phyloP scores from a whole-genome alignment of 2,888 invertebrate species.

The Rhagonycha lutea region DNA sequence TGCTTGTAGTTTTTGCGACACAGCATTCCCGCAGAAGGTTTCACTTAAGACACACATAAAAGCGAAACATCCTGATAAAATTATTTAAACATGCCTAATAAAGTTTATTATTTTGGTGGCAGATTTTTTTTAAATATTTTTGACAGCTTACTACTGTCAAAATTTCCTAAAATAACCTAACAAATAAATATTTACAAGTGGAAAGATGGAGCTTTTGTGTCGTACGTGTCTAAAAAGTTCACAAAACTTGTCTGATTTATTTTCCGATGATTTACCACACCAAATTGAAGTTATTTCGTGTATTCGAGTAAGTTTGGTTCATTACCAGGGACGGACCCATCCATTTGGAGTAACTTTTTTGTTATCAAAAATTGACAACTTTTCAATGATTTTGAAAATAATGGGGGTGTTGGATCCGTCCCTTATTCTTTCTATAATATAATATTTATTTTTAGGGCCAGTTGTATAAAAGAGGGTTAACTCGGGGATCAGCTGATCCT shows the following conservation, averaged over 20 bases:
- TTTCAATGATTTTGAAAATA: no score
- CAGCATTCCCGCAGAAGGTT: conserved; percentile 22
- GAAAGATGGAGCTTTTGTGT: neutral
- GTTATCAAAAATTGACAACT: no score
- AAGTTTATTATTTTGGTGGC: no score
- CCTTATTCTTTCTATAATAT: no score
- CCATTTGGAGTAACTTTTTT: no score
- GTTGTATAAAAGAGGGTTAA: no score
- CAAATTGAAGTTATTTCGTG: neutral
- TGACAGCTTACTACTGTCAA: no score
- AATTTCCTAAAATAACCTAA: neutral
- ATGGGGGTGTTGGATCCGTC: neutral
- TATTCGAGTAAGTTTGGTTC: neutral
- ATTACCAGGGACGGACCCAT: neutral
- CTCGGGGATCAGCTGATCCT: no score
- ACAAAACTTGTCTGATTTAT: neutral
- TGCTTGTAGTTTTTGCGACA: conserved; percentile 14
- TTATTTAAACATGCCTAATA: neutral
- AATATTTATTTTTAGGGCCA: no score
- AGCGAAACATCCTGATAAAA: conserved; percentile 11
- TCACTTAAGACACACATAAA: conserved; percentile 20
- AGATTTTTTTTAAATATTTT: no score
- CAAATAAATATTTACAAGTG: neutral
- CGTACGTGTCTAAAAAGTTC: neutral
- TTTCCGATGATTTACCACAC: neutral